Conservation (phyloP, 2,113 vertebrate species). For the Agapornis roseicollis region DNA sequence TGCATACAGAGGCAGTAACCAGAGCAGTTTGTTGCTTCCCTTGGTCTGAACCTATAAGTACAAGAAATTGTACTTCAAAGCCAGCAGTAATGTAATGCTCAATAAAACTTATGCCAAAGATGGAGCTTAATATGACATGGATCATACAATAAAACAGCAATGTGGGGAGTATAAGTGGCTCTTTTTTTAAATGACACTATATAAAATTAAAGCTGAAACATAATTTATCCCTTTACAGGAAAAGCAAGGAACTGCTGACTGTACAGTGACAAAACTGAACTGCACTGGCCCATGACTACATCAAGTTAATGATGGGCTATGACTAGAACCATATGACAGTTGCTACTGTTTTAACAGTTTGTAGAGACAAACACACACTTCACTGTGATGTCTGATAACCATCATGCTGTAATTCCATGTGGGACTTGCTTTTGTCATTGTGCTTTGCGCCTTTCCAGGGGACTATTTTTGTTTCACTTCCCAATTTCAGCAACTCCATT, state of each 20-base stretch:
- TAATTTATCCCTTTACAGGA: background rate
- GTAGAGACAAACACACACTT: background rate
- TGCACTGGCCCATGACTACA: background rate
- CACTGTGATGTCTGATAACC: background rate
- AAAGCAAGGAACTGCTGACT: background rate
- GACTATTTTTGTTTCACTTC: conserved; percentile 27
- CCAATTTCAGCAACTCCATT: conserved; percentile 22
- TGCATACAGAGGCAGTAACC: background rate
- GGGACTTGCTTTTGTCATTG: background rate
- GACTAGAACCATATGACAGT: background rate
- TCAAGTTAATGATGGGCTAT: background rate
- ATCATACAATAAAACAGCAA: background rate
- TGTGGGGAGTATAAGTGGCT: background rate
- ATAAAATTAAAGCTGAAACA: background rate
- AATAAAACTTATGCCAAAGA: background rate
- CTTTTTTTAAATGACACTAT: background rate
- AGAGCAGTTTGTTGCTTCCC: background rate
- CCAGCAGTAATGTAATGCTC: background rate
- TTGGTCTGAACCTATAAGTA: background rate
- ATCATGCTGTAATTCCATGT: background rate
- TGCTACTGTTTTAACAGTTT: conserved; percentile 19
- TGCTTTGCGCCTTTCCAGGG: background rate
- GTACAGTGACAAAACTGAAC: background rate
- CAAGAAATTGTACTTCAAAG: background rate
- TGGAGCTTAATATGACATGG: background rate